phyloP scores from a whole-genome alignment of 2,113 vertebrate genomes.

The Narcine bancroftii region DNA sequence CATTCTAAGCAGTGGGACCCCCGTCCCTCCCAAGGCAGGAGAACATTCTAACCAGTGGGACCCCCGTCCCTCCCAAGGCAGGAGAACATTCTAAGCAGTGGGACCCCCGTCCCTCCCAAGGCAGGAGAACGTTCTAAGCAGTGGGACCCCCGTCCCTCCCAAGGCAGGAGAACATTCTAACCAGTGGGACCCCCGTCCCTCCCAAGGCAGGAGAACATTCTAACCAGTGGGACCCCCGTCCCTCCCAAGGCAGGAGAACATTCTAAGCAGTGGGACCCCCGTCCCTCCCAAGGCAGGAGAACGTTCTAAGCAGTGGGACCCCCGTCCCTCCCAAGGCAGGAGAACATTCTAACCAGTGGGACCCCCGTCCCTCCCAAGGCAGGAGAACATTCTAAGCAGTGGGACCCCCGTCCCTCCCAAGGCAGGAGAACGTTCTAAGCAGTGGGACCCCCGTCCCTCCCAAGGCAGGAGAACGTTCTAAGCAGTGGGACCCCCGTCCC shows the following conservation, averaged over 20 bases:
- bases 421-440: neutral
- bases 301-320: neutral
- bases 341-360: neutral
- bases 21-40: too few species aligned
- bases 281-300: too few species aligned
- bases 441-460: neutral
- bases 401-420: neutral
- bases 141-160: neutral
- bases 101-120: neutral
- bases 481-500: neutral
- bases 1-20: neutral
- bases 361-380: neutral
- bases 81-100: neutral
- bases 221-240: neutral
- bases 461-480: too few species aligned
- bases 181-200: neutral
- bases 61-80: neutral
- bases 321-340: neutral
- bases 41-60: neutral
- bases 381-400: neutral
- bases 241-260: too few species aligned
- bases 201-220: too few species aligned
- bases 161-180: too few species aligned
- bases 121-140: neutral
- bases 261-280: neutral